Evolutionary conservation across 2,888 invertebrate genomes (phyloP).

Genomic region (Anagyrus pseudococci): DNA sequence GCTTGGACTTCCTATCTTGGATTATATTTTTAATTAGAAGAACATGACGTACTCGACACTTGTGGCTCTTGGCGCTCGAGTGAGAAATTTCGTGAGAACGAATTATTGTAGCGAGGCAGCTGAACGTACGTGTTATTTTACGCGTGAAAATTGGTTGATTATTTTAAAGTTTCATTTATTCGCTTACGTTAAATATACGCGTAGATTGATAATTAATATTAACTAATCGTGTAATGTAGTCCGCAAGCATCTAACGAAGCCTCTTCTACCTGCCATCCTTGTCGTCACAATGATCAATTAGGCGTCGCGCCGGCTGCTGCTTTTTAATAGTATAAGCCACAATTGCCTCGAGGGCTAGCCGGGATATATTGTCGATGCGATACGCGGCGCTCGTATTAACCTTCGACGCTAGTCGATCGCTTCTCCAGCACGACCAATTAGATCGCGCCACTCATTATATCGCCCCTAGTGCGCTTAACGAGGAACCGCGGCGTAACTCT

Average conservation of each 20-base stretch:
- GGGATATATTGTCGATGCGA: constrained; percentile 4
- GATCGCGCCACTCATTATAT: constrained; percentile 9
- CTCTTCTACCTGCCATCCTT: neutral
- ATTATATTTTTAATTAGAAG: constrained; percentile 28
- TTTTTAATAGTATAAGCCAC: neutral
- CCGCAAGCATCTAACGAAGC: neutral
- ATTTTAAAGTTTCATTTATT: too few species aligned
- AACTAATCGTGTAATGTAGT: too few species aligned
- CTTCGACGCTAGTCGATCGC: constrained; percentile 18
- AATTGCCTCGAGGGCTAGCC: neutral
- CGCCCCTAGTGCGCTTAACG: constrained; percentile 15
- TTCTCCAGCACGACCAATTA: constrained; percentile 31
- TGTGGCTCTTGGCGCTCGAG: constrained; percentile 22
- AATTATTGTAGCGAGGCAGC: too few species aligned
- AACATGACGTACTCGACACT: constrained; percentile 23
- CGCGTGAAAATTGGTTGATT: too few species aligned
- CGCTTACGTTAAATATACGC: too few species aligned
- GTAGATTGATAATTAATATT: too few species aligned
- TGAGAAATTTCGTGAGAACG: constrained; percentile 4
- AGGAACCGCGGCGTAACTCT: constrained; percentile 21
- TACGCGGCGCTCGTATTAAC: constrained; percentile 20
- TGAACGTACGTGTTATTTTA: neutral
- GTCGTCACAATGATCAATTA: too few species aligned
- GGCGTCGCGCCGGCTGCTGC: neutral
- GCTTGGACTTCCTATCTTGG: constrained; percentile 1